Conservation (phyloP, 1,140 invertebrate genomes). For the Palaemon carinicauda region DNA sequence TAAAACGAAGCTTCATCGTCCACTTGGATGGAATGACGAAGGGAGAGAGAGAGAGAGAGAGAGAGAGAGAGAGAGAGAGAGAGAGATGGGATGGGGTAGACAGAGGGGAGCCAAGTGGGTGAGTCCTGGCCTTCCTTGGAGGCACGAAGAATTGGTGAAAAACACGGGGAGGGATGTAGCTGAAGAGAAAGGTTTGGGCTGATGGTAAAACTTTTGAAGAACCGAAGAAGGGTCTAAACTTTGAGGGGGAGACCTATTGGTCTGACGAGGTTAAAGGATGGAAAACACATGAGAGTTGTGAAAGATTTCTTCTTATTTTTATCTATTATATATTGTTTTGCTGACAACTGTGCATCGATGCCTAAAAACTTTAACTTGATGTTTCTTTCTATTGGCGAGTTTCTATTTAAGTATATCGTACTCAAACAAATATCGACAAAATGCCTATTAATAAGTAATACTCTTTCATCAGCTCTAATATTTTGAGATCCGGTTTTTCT, state of each 20-base stretch:
- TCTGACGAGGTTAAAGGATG: not conserved
- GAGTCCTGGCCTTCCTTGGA: not conserved
- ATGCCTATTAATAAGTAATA: too few species aligned
- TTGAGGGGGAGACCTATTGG: not conserved
- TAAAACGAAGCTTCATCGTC: slow-evolving; percentile 31
- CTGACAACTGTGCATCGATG: too few species aligned
- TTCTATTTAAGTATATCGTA: too few species aligned
- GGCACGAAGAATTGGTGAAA: not conserved
- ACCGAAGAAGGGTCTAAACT: not conserved
- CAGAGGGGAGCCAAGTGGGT: not conserved
- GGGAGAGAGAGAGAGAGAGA: not conserved
- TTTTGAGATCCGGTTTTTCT: too few species aligned
- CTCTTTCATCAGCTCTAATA: too few species aligned
- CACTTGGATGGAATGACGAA: slow-evolving; percentile 40
- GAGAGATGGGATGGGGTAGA: not conserved
- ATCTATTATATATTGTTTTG: too few species aligned
- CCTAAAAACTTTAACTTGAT: too few species aligned
- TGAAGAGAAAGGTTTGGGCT: not conserved
- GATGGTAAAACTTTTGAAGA: not conserved
- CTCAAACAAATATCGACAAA: too few species aligned
- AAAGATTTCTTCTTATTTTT: too few species aligned
- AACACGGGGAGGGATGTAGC: not conserved
- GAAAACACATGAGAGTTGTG: too few species aligned
- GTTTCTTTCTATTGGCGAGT: too few species aligned
- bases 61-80: not conserved